Base-by-base conservation (phyloP, 2,888 invertebrate species). In the Latrodectus hesperus region DNA sequence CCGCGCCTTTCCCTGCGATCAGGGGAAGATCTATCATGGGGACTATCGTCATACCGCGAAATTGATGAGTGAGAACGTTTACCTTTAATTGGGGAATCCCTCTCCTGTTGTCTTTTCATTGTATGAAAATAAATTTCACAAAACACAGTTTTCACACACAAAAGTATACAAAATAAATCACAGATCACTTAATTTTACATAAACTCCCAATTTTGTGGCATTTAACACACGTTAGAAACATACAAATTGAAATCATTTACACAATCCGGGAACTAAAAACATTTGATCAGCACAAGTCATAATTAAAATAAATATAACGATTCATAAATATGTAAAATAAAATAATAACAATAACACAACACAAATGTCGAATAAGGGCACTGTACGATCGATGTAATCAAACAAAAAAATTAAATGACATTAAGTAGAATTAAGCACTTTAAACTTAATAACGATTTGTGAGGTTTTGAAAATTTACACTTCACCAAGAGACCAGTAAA, bases 81-180 rank as follows among this genome's bases (percentile, higher is more conserved):
- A 90, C 90, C 91, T 89, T 91, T 91, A 55, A 91, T 91, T 64
- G 91, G 91, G 85, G 91, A 90, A 89, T 92, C 92, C 87, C 92
- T 91, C 70, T 91, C 91, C 90, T 91, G 91, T 90, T 91, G 91
- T 89, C 92, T 91, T 91, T 92, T 92, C 91, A 92, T 91, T 90
- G 79, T 88, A 79, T 77, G 64, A 51, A 53, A 17, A 22, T 22
- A 68, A 65, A 81, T 67, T 74, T 64, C 74, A 81, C 81, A 74
- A 68, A 81, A 81, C 67, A 81, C 81, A 81, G 60, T 79, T 55
- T 78, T 80, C 60, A 73, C 70, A 68, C 79, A 85, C 70, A 85
- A 79, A 85, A 68, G 60, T 51, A 60, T 49, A 85, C n/a, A 74
- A 85, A 60, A 68, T 70, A 65, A 68, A 81, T 81, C 86, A 86